Base-by-base conservation (phyloP, 1,140 invertebrate species). In the Pachypsylla venusta region DNA sequence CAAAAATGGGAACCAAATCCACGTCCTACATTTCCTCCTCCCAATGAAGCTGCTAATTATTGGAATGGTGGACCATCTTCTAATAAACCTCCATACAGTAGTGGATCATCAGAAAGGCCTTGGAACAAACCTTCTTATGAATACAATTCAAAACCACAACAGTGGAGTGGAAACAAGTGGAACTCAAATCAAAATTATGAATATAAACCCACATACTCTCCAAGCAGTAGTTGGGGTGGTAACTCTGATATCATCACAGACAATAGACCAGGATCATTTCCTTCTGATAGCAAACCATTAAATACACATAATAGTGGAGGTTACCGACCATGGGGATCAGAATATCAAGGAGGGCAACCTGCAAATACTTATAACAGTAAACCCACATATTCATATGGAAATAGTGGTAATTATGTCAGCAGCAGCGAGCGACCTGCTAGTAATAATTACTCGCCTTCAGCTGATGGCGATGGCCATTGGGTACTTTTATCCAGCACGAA, bases 401-500 rank as follows among this genome's bases (percentile, higher is more conserved):
- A 48, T 19, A 48, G 42, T 19, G 5, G 22, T 19, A 48, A 22
- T 22, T 35, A 35, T n/a, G 30, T 39, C n/a, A 25, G 24, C 26
- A 28, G 54, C 24, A 26, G 24, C 25, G n/a, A 22, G 4, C 5
- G n/a, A 3, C 54, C 5, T 28, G 2, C 12, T 2, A 28, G 24
- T 14, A 28, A 25, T 16, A 26, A 24, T n/a, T 55, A 26, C 54
- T 16, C 26, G 24, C 75, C 83, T 66, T 81, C 82, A 1, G 72
- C 74, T 0, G 76, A 75, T 61, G 80, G 81, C 1, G 80, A 85
- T 59, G 84, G 84, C 0, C 78, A 84, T 58, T 87, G 84, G 84
- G 77, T 87, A 1, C 70, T 87, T 0, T 67, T 87, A 4, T 85
- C 84, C 0, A 84, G 82, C 1, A 86, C 84, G 10, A 82, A 84